Conservation (phyloP, 2,888 invertebrate species). For the Apodemia zela region DNA sequence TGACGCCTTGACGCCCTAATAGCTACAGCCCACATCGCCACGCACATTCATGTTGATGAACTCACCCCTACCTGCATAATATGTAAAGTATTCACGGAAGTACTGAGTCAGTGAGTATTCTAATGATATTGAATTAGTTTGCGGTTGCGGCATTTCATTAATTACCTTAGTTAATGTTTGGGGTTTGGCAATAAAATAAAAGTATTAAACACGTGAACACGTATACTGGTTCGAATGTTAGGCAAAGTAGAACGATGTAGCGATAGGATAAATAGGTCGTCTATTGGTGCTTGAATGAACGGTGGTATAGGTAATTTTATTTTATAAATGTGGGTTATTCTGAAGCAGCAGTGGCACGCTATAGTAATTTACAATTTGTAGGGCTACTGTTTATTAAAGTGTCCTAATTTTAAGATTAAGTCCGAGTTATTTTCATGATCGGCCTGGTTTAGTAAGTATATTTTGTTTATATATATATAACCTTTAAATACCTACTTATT, state of each 20-base stretch:
- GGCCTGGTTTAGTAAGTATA: neutral
- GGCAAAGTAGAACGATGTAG: slow-evolving; percentile 62
- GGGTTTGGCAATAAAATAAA: slow-evolving; percentile 30
- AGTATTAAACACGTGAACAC: slow-evolving; percentile 14
- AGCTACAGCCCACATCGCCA: slow-evolving; percentile 41
- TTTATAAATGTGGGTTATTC: slow-evolving; percentile 62
- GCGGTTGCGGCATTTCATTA: slow-evolving; percentile 24
- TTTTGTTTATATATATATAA: neutral
- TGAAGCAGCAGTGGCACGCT: slow-evolving; percentile 57
- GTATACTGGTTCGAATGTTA: neutral
- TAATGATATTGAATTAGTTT: slow-evolving; percentile 13
- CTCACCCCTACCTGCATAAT: slow-evolving; percentile 57
- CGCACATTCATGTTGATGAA: slow-evolving; percentile 54
- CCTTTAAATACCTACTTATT: no score
- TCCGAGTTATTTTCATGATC: neutral
- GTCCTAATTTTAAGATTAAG: slow-evolving; percentile 10
- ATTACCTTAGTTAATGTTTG: slow-evolving; percentile 28
- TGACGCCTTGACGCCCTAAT: slow-evolving; percentile 47
- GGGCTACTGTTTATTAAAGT: neutral
- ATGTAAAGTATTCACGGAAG: slow-evolving; percentile 51
- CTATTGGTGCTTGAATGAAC: slow-evolving; percentile 58
- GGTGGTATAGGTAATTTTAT: slow-evolving; percentile 54
- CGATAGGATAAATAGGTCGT: slow-evolving; percentile 72
- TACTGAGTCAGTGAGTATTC: slow-evolving; percentile 19
- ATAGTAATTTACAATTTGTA: slow-evolving; percentile 32